These are phyloP conservation scores for Halcyon malimbica DNA, from an alignment of 2,113 vertebrate genomes.

Conservation along the genomic window DNA sequence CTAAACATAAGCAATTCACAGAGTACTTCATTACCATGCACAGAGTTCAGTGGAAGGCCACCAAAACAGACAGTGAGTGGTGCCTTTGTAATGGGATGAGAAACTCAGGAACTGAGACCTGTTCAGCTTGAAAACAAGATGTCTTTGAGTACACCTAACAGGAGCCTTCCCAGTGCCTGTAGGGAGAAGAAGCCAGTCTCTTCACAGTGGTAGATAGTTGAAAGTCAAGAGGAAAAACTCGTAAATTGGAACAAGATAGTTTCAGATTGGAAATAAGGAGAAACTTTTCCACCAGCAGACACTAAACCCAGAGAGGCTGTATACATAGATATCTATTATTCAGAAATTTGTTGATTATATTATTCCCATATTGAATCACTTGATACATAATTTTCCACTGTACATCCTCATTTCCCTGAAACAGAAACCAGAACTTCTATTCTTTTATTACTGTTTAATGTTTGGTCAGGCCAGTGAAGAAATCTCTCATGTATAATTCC, in stretches of 20 bases:
- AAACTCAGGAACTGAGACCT: background rate
- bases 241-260: background rate
- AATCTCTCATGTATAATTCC: no score
- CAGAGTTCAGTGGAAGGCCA: background rate
- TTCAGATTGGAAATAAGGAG: background rate
- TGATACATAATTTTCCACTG: accelerated
- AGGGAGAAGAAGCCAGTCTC: background rate
- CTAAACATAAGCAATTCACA: background rate
- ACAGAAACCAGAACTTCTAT: background rate
- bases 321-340: background rate
- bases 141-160: background rate
- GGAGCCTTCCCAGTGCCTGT: background rate
- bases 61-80: background rate
- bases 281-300: background rate
- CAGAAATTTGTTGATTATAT: background rate
- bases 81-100: background rate
- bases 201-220: background rate
- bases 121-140: background rate
- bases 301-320: background rate
- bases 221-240: background rate
- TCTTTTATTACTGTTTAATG: background rate
- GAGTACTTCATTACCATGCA: background rate
- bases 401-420: background rate
- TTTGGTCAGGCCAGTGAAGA: no score
- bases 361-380: background rate